These are phyloP conservation scores for Pardosa pseudoannulata DNA, from an alignment of 2,888 invertebrate genomes.

Conservation along the genomic window DNA sequence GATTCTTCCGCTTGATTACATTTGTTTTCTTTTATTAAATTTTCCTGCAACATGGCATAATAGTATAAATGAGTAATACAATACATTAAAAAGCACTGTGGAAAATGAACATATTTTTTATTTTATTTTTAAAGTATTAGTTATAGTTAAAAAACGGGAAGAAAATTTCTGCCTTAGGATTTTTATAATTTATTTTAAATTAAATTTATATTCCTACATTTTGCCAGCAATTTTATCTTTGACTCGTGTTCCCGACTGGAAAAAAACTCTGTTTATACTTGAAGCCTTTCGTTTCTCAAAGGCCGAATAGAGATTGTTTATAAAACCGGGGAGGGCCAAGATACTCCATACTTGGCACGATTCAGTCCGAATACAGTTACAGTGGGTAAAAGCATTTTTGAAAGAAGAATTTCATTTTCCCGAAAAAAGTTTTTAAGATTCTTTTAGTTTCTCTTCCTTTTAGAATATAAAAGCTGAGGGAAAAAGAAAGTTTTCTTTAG, in stretches of 20 bases:
- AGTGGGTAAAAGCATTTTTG: neutral
- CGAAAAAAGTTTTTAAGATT: neutral
- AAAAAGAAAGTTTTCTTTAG: neutral
- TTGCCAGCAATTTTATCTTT: neutral
- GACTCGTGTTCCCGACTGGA: neutral
- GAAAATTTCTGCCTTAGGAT: too few species aligned
- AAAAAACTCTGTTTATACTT: neutral
- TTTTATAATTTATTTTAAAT: neutral
- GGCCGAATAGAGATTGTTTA: neutral
- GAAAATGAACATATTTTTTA: too few species aligned
- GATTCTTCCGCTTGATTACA: too few species aligned
- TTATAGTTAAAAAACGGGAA: too few species aligned
- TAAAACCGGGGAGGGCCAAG: neutral
- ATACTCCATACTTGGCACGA: neutral
- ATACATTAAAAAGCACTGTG: too few species aligned
- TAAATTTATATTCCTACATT: neutral
- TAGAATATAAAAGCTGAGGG: slow-evolving; percentile 2
- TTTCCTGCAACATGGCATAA: too few species aligned
- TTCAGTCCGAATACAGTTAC: neutral
- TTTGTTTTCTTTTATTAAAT: too few species aligned
- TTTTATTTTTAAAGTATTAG: too few species aligned
- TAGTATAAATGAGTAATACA: too few species aligned
- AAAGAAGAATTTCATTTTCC: slow-evolving; percentile 5
- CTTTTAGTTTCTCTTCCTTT: neutral
- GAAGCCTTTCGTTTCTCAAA: neutral